Evolutionary conservation across 1,140 invertebrate species (phyloP), one percentile per base, ranked within the genome.

Genomic region (Drosophila asahinai): DNA sequence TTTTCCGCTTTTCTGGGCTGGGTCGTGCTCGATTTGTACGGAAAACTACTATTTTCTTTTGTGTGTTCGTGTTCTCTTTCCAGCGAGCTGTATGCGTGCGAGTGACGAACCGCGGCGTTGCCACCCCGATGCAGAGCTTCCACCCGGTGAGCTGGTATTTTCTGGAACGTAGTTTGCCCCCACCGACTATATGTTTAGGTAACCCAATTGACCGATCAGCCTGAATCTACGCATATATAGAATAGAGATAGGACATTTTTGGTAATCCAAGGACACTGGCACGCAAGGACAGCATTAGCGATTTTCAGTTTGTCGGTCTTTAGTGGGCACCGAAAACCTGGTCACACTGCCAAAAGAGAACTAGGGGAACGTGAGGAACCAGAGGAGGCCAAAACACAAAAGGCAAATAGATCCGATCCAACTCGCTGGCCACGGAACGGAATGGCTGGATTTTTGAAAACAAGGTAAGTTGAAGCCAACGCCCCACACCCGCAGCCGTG

Each of bases 11-110:
- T 87, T 83, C 60, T 79, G 74, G 83, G 79, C 78, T 86, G 82
- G 84, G 82, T 86, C 81, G 82, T 82, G 81, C 86, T 87, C 65
- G 54, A 87, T 73, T 86, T 58, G 59, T 87, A 87, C 68, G 84
- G 68, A 87, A 77, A 87, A 86, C 83, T 86, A 87, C 64, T 87
- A 83, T 83, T 86, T 82, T 86, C 81, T 86, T 86, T 86, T 87
- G 76, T 86, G 83, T 79, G 76, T 78, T 70, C 33, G 66, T 61
- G 67, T 45, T 70, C 67, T 83, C 81, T 80, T 73, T 80, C 51
- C 81, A 83, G 76, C 81, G 74, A 62, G 30, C 73, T 81, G 79
- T 82, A 78, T 82, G 80, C 80, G 80, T 82, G 67, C 80, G 68
- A 83, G 81, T 83, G 75, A 83, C 80, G 75, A 83, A 68, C 75